Conservation (phyloP, 2,113 vertebrate species). For the Uria aalge region DNA sequence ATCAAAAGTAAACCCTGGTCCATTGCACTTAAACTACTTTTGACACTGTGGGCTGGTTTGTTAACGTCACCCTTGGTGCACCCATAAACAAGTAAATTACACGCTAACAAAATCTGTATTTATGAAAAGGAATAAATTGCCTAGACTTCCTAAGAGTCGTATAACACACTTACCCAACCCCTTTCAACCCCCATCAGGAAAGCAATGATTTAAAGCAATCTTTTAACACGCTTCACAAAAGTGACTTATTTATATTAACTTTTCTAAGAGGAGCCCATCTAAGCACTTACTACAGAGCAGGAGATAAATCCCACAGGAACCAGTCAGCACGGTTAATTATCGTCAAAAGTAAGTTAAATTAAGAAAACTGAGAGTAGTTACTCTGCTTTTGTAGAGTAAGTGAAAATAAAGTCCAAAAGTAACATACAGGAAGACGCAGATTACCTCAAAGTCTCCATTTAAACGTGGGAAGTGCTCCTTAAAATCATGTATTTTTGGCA, state of each 20-base stretch:
- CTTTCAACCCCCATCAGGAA: constrained; percentile 90
- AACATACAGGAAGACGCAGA: rapidly evolving
- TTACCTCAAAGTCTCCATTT: not conserved
- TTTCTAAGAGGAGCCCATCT: not conserved
- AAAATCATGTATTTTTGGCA: not conserved
- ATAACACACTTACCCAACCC: constrained; percentile 86
- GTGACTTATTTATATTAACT: not conserved
- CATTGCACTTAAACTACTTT: not conserved
- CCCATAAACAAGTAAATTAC: not conserved
- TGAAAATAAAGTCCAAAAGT: not conserved
- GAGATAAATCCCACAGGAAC: not conserved
- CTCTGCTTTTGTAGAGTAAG: not conserved
- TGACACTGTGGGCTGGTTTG: not conserved
- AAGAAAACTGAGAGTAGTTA: not conserved
- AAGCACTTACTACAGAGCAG: not conserved
- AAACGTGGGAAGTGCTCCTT: rapidly evolving
- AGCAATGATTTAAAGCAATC: constrained; percentile 80
- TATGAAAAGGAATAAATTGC: not conserved
- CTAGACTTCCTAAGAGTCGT: constrained; percentile 49
- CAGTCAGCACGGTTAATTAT: not conserved
- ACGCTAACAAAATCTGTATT: not conserved
- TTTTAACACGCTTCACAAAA: constrained; percentile 44
- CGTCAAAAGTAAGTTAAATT: not conserved
- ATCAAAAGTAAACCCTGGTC: not conserved
- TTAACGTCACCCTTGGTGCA: not conserved